Base-by-base conservation (phyloP, 1,140 invertebrate genomes). In the Caenorhabditis tropicalis region DNA sequence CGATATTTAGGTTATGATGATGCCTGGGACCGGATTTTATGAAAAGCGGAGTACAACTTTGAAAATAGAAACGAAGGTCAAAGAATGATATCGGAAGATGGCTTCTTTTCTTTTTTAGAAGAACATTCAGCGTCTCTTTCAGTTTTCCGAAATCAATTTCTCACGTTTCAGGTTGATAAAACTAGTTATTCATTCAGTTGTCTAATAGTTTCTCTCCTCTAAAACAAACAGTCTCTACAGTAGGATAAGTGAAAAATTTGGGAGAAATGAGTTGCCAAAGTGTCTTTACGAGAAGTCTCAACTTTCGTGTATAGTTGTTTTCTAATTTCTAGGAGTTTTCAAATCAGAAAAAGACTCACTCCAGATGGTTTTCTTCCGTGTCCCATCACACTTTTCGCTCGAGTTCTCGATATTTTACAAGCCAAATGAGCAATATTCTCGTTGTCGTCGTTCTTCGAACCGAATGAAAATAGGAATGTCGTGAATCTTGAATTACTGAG, bases 361-460 rank as follows among this genome's bases (percentile, higher is more conserved):
- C 39, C 48, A 51, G 48, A 81, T 29, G 51, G 3, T 39, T 81
- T 81, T 29, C 51, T 39, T 58, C 79, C 48, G 19, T 81, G 48
- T 58, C 48, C 48, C 21, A 43, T 36, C 21, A 81, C 24, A 29
- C 51, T 53, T 19, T 81, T 81, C 0, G 48, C 48, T 21, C 31
- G n/a, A 9, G 48, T 81, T 6, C 83, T 39, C 16, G 83, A 21
- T n/a, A 85, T 43, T 31, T 85, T 85, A 31, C 79, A 85, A 24
- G 84, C 84, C 84, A 85, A 79, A 70, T 85, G 84, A 48, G 83
- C 79, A 56, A 85, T 82, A 27, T 85, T 85, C 58, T 85, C 84
- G 81, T 85, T 85, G 27, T 85, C 84, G 84, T 85, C 84, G 46
- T 29, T 82, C 70, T 82, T 82, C 12, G 39, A 19, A n/a, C 39